These are phyloP conservation scores for Dromococcyx pavoninus DNA, from an alignment of 2,797 vertebrate genomes.

Conservation along the genomic window DNA sequence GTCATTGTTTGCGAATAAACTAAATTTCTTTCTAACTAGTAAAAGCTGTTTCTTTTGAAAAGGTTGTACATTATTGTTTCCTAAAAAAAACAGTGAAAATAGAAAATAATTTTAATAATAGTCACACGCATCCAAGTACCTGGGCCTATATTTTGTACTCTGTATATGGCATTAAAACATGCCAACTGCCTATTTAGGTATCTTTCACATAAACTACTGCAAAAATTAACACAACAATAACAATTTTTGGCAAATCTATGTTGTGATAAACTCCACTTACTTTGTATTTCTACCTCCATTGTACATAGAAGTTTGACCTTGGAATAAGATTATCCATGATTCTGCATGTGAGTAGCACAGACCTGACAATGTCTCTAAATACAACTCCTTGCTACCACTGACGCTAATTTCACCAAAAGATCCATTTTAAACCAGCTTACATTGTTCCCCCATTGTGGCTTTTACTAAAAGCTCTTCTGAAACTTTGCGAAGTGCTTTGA, in stretches of 20 bases:
- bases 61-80: neutral
- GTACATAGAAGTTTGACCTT: neutral
- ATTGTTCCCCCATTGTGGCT: neutral
- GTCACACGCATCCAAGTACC: neutral
- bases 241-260: neutral
- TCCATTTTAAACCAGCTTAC: neutral
- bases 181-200: neutral
- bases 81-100: neutral
- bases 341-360: neutral
- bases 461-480: neutral
- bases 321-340: neutral
- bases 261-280: neutral
- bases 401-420: neutral
- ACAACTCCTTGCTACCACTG: neutral
- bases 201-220: neutral
- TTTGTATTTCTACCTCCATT: neutral
- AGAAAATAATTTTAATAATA: neutral
- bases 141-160: neutral
- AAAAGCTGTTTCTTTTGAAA: neutral
- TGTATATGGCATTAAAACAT: neutral
- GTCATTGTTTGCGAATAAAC: neutral
- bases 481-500: neutral
- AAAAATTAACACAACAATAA: neutral
- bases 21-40: neutral
- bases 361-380: neutral